Conservation (phyloP, 2,888 invertebrate species). For the Euzophera pinguis region DNA sequence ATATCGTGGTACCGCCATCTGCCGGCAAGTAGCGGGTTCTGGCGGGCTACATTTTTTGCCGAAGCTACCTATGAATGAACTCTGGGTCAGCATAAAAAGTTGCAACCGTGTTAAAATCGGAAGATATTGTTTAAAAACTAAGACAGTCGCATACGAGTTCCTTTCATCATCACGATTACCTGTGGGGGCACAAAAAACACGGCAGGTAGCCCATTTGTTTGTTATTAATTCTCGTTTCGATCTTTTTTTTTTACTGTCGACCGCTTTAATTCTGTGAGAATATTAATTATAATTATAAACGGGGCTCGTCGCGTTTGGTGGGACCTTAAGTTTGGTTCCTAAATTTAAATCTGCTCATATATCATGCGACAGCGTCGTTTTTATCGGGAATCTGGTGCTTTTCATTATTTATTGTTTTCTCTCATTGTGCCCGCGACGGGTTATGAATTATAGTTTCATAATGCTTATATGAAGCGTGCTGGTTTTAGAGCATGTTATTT, state of each 20-base stretch:
- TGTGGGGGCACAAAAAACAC: slow-evolving; percentile 75
- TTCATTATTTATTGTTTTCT: slow-evolving; percentile 48
- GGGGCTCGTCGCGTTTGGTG: slow-evolving; percentile 68
- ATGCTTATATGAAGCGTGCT: slow-evolving; percentile 3
- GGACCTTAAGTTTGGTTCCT: slow-evolving; percentile 62
- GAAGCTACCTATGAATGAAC: slow-evolving; percentile 66
- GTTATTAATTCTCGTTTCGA: slow-evolving; percentile 79
- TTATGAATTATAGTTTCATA: slow-evolving; percentile 15
- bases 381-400: slow-evolving; percentile 59
- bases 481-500: neutral
- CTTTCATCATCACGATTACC: slow-evolving; percentile 73
- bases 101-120: slow-evolving; percentile 72
- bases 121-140: slow-evolving; percentile 73
- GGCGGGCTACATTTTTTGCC: slow-evolving; percentile 34
- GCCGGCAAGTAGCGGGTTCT: slow-evolving; percentile 51
- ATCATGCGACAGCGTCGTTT: slow-evolving; percentile 76
- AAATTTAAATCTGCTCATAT: slow-evolving; percentile 77
- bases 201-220: slow-evolving; percentile 80
- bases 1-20: slow-evolving; percentile 50
- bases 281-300: slow-evolving; percentile 80
- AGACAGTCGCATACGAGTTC: slow-evolving; percentile 73
- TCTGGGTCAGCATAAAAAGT: slow-evolving; percentile 59
- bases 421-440: slow-evolving; percentile 26
- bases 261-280: slow-evolving; percentile 78
- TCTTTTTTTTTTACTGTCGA: slow-evolving; percentile 65